Conservation (phyloP, 2,797 vertebrate species). For the Gephyroberyx darwinii region DNA sequence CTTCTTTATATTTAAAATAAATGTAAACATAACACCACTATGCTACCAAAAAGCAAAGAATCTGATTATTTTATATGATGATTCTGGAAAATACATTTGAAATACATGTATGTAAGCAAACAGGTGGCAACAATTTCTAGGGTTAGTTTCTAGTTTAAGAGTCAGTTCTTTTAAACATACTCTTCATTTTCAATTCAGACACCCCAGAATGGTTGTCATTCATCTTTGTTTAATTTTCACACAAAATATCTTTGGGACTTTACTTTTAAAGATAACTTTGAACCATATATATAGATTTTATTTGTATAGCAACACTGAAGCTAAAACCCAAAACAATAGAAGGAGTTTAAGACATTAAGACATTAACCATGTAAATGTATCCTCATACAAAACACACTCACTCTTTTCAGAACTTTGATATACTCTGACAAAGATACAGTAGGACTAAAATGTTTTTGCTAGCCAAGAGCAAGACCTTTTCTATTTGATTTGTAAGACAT, state of each 20-base stretch:
- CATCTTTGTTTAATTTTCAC: conserved; percentile 10
- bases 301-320: conserved; percentile 40
- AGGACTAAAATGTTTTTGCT: not conserved
- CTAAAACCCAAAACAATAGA: conserved; percentile 22
- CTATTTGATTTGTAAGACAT: conserved; percentile 37
- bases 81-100: conserved; percentile 22
- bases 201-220: conserved; percentile 17
- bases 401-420: conserved; percentile 7
- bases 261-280: conserved; percentile 22
- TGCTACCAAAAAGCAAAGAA: conserved; percentile 32
- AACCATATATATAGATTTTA: conserved; percentile 10
- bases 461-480: conserved; percentile 14
- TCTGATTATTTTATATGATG: not conserved
- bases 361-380: conserved; percentile 2
- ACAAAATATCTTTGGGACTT: conserved; percentile 14
- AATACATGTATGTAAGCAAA: conserved; percentile 18
- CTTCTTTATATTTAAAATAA: conserved; percentile 22
- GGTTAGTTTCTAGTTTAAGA: not conserved
- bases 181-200: conserved; percentile 16
- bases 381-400: conserved; percentile 10
- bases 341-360: conserved; percentile 8
- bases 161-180: not conserved
- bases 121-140: conserved; percentile 26
- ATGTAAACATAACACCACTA: conserved; percentile 33
- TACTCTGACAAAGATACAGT: conserved; percentile 3